Base-by-base conservation (phyloP, 1,140 invertebrate species). In the Bombus waltoni region DNA sequence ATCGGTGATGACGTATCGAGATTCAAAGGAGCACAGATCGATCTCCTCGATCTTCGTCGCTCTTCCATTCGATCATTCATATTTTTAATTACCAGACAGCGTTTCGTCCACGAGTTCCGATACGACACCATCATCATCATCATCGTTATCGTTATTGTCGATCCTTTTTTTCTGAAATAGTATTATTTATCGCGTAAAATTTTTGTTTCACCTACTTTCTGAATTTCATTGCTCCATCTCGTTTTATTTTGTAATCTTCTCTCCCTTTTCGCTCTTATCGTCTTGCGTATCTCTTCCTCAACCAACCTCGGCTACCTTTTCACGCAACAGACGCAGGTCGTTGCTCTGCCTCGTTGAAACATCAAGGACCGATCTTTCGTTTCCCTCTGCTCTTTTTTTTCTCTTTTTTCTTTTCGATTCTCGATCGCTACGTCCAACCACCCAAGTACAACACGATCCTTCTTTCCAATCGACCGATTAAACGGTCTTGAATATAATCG, bases 231-330 rank as follows among this genome's bases (percentile, higher is more conserved):
- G 83, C 44, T 22, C 5, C 35, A 11, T 44, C 59, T 44, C 3
- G 2, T 11, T 76, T 38, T n/a, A 47, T 77, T 18, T 80, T 53
- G 28, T 28, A 83, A n/a, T 82, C 62, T 79, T 35, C 57, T 25
- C n/a, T 32, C 22, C 68, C 40, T 32, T 71, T 28, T 75, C 28
- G 44, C 44, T 35, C 11, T n/a, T 82, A 22, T 74, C 28, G 65
- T 65, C 59, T 78, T 68, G 11, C 47, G 22, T 74, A 25, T 35
- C 44, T 75, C 28, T 68, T 38, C 59, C 44, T n/a, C 65, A 81
- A 77, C 79, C 83, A 68, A 88, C 91, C 87, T 88, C 90, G 85
- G 86, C 88, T 92, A 88, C 83, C 85, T 92, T 70, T 88, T 72
- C 18, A 87, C 81, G 87, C 86, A 83, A 85, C 83, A 80, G 74